Evolutionary conservation across 2,113 vertebrate genomes (phyloP).

Genomic region (Paramisgurnus dabryanus): DNA sequence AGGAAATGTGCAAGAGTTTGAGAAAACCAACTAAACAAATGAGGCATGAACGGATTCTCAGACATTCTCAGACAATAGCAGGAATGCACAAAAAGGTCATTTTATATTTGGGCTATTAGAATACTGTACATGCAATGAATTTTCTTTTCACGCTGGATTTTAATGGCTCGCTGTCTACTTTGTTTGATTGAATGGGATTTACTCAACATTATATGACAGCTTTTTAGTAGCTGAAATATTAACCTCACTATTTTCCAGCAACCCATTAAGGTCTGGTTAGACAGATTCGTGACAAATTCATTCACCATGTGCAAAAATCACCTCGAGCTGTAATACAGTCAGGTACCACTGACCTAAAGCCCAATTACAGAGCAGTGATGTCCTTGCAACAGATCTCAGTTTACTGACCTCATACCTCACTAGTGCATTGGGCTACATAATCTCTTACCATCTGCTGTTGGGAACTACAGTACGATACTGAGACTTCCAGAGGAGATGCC

Average conservation of each 20-base stretch:
- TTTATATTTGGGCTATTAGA: neutral
- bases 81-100: neutral
- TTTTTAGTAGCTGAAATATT: conserved; percentile 22
- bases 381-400: conserved; percentile 3
- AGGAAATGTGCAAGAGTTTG: neutral
- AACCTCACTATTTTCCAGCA: conserved; percentile 32
- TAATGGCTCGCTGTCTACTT: neutral
- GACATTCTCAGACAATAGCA: conserved; percentile 4
- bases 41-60: conserved; percentile 13
- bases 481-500: conserved; percentile 35
- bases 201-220: conserved; percentile 22
- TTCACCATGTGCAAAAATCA: conserved; percentile 29
- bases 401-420: conserved; percentile 49
- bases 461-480: conserved; percentile 47
- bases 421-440: conserved; percentile 61
- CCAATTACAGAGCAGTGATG: conserved; percentile 32
- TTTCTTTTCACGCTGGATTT: too few relatives aligned
- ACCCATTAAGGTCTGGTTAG: conserved; percentile 47
- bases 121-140: conserved; percentile 11
- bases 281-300: conserved; percentile 39
- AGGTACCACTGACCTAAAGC: conserved; percentile 26
- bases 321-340: conserved; percentile 26
- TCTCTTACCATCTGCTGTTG: conserved; percentile 70
- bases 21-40: conserved; percentile 23
- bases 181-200: conserved; percentile 12